These are phyloP conservation scores for Gadopsis marmoratus DNA, from an alignment of 2,797 vertebrate genomes.

Conservation along the genomic window DNA sequence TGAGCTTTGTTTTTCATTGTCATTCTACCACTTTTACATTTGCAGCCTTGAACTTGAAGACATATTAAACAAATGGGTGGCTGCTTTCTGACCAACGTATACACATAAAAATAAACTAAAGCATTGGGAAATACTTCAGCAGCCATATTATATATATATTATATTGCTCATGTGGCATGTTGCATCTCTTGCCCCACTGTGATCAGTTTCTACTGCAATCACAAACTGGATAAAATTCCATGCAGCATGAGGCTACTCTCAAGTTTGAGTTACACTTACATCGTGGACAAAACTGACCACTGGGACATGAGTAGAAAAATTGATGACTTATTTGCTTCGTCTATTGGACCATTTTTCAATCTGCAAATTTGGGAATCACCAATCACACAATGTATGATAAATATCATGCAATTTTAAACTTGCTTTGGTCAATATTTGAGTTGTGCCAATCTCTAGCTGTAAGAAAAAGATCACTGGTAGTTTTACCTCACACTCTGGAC, in stretches of 20 bases:
- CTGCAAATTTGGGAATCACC: background rate
- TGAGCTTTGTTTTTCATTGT: background rate
- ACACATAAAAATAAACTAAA: background rate
- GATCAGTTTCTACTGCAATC: background rate
- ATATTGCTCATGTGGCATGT: background rate
- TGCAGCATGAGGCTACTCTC: background rate
- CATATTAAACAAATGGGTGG: background rate
- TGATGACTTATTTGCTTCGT: too few relatives aligned
- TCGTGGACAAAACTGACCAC: background rate
- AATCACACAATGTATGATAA: background rate
- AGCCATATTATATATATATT: background rate
- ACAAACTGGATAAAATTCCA: background rate
- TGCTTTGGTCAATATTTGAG: background rate
- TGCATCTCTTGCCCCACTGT: background rate
- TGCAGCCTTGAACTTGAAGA: background rate
- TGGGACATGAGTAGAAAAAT: background rate
- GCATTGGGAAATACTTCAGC: background rate
- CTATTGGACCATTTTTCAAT: background rate
- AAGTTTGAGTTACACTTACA: background rate
- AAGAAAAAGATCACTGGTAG: background rate
- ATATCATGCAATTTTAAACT: background rate
- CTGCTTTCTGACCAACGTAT: background rate
- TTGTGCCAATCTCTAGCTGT: background rate
- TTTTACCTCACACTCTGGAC: slow-evolving; percentile 82
- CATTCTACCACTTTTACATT: background rate